Base-by-base conservation (phyloP, 2,888 invertebrate species). In the Plusia festucae region DNA sequence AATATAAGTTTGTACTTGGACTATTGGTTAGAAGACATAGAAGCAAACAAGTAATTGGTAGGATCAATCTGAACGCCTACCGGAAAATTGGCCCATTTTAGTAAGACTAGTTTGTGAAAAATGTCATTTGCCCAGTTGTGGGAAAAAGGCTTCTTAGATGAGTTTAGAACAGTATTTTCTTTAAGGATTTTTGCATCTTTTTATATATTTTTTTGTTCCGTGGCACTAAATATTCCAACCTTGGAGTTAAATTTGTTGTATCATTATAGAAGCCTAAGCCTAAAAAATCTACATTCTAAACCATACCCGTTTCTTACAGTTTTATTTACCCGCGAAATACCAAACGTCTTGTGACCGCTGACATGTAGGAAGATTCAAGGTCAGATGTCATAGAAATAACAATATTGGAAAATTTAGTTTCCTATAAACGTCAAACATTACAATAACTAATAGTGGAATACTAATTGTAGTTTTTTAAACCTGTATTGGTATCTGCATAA, bases 331-430 rank as follows among this genome's bases (percentile, higher is more conserved):
- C 49, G 40, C 40, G 9, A 30, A 58, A 49, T 32, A 58, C 27
- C 16, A 20, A 52, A 52, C 16, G 46, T 55, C 11, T 40, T 20
- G 30, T 57, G 53, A 73, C 30, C 60, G 63, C 68, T 69, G 44
- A 30, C 69, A 34, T 52, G 49, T 32, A 55, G 27, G 24, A 61
- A 34, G 32, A 27, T 46, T 20, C 11, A 16, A 69, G 60, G 69
- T 58, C 69, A 56, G 27, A 57, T 61, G 65, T 65, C 44, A 56
- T 22, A 32, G 44, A 18, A 24, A 6, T 4, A 1, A 57, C 15
- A 27, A 9, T 44, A 20, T 58, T 73, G 53, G 11, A 20, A 3
- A 53, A 59, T 53, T 13, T 11, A 51, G 9, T 52, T n/a, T 16
- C 4, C 44, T 68, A 49, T 15, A 49, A 24, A 16, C 22, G 13